Evolutionary conservation across 2,797 vertebrate species (phyloP).

Genomic region (Cossypha dichroa): DNA sequence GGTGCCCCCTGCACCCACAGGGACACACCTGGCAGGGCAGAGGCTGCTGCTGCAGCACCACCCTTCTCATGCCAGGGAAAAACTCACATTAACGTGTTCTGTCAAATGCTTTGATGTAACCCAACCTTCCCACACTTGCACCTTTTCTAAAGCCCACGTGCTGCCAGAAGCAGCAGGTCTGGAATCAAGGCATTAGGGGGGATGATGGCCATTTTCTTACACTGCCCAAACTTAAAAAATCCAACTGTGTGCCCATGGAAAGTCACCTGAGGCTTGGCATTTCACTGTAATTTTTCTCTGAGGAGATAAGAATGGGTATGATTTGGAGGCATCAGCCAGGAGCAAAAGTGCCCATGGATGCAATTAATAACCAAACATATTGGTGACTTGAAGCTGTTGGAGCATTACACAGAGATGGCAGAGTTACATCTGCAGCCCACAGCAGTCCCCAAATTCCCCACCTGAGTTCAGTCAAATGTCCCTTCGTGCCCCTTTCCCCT

Average conservation of each 20-base stretch:
- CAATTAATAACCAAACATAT: not conserved
- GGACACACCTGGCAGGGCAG: rapidly evolving
- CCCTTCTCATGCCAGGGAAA: rapidly evolving
- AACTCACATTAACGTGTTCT: not conserved
- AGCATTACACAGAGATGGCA: rapidly evolving
- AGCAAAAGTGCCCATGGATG: not conserved
- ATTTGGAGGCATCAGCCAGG: not conserved
- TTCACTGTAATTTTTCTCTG: not conserved
- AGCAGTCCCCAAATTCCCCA: rapidly evolving
- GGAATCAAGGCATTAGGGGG: not conserved
- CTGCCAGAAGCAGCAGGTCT: not conserved
- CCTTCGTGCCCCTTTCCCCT: rapidly evolving
- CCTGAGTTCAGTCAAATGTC: not conserved
- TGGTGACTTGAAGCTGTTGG: not conserved
- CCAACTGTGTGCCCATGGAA: rapidly evolving
- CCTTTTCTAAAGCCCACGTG: not conserved
- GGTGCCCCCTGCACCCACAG: too few relatives aligned
- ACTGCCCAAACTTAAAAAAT: not conserved
- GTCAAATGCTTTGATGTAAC: not conserved
- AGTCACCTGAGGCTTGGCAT: not conserved
- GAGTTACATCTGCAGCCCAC: not conserved
- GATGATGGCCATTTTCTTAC: not conserved
- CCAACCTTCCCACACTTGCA: not conserved
- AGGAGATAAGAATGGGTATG: not conserved
- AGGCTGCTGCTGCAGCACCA: not conserved